phyloP scores from a whole-genome alignment of 1,140 invertebrate species.

The Rhyzopertha dominica region DNA sequence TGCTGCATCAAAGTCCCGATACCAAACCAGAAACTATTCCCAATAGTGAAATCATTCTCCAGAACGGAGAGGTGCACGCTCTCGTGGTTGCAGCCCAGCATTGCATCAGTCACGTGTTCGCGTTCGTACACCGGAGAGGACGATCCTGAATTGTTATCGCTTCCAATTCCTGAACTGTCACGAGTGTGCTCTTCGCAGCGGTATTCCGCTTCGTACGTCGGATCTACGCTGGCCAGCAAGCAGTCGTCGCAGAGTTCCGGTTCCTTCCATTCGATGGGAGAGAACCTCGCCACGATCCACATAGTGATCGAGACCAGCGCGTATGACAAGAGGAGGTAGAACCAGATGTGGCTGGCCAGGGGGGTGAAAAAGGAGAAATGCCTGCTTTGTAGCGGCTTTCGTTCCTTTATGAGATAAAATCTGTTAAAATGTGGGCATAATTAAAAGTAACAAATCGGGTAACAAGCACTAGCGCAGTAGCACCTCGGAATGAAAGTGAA shows the following conservation, averaged over 20 bases:
- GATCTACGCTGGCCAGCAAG: slow-evolving; percentile 16
- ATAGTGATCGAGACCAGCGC: slow-evolving; percentile 73
- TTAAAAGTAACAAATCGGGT: too few relatives aligned
- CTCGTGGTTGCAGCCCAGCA: slow-evolving; percentile 18
- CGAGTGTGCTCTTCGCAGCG: slow-evolving; percentile 17
- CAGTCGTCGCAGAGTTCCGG: slow-evolving; percentile 56
- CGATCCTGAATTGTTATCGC: slow-evolving; percentile 18
- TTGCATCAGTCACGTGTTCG: slow-evolving; percentile 22
- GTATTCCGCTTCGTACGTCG: slow-evolving; percentile 14
- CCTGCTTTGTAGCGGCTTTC: slow-evolving; percentile 59
- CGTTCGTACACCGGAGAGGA: slow-evolving; percentile 16
- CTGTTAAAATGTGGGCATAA: too few relatives aligned
- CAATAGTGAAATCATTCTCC: slow-evolving; percentile 74
- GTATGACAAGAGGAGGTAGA: slow-evolving; percentile 70
- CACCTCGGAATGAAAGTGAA: too few relatives aligned
- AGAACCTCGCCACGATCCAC: slow-evolving; percentile 75
- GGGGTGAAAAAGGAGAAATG: slow-evolving; percentile 85
- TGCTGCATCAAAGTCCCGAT: slow-evolving; percentile 94
- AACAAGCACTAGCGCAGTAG: too few relatives aligned
- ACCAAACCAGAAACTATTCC: slow-evolving; percentile 87
- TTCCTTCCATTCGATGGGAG: slow-evolving; percentile 74
- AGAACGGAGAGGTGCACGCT: slow-evolving; percentile 31
- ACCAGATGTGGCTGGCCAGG: slow-evolving; percentile 76
- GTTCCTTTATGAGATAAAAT: too few relatives aligned
- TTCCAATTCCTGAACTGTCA: slow-evolving; percentile 26